phyloP scores from a whole-genome alignment of 2,888 invertebrate species.

The Pristionchus arcanus region DNA sequence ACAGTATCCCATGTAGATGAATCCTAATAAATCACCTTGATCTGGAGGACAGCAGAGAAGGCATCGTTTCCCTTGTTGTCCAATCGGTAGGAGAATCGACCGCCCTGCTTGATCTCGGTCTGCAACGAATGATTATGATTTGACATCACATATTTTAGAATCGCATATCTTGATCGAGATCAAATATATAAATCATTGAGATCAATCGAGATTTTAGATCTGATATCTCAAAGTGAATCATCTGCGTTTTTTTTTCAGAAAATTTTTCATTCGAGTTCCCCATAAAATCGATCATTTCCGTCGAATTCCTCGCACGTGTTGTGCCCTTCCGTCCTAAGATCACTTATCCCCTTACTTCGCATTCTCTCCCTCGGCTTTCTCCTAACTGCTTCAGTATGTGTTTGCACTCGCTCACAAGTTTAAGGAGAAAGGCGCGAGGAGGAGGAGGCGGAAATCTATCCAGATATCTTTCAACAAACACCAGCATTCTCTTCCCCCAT shows the following conservation, averaged over 20 bases:
- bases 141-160: neutral
- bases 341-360: conserved; percentile 37
- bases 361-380: conserved; percentile 6
- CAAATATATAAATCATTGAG: too few species aligned
- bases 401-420: conserved; percentile 49
- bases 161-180: neutral
- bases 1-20: neutral
- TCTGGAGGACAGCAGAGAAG: conserved; percentile 78
- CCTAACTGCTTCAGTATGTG: conserved; percentile 48
- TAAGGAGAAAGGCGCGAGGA: conserved; percentile 23
- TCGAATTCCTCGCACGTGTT: neutral
- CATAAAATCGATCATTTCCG: neutral
- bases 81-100: conserved; percentile 74
- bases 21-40: conserved; percentile 71
- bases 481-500: neutral
- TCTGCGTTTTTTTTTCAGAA: neutral
- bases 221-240: neutral
- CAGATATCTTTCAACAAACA: conserved; percentile 51
- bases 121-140: conserved; percentile 61
- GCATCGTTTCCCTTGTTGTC: conserved; percentile 78
- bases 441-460: conserved; percentile 47
- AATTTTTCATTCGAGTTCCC: neutral
- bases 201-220: too few species aligned
- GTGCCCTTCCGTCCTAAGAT: conserved; percentile 29
- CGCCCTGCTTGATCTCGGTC: conserved; percentile 75